Percentiles rank a stretch among this genome's conserved stretches.
These are phyloP conservation scores for Diabrotica virgifera DNA, from an alignment of 1,140 invertebrate genomes.

Conservation along the genomic window DNA sequence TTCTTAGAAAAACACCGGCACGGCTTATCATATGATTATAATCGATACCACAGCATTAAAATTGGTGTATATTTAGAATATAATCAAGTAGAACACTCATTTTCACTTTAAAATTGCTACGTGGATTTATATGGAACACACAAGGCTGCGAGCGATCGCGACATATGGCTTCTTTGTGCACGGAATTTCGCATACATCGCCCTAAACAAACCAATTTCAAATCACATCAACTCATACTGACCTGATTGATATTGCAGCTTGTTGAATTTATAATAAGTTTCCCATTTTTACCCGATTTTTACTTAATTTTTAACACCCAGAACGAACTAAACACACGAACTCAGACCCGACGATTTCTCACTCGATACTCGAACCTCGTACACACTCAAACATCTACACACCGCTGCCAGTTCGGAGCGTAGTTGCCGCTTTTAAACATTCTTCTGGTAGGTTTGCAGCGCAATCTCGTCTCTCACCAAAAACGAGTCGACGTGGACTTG, in stretches of 20 bases:
- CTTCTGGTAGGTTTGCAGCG: neutral
- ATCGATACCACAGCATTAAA: neutral
- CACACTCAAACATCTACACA: neutral
- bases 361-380: neutral
- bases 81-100: neutral
- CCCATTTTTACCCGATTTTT: conserved; percentile 10
- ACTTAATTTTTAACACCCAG: neutral
- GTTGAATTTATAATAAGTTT: conserved; percentile 3
- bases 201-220: neutral
- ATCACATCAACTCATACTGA: conserved; percentile 12
- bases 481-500: neutral
- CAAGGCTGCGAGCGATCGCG: conserved; percentile 21
- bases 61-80: neutral
- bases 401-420: neutral
- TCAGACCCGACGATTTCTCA: conserved; percentile 19
- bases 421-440: neutral
- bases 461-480: neutral
- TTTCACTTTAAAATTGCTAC: neutral
- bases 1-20: conserved; percentile 37
- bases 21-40: conserved; percentile 4
- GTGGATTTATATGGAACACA: conserved; percentile 15
- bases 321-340: conserved; percentile 11
- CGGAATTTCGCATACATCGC: neutral
- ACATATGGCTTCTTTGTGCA: conserved; percentile 30
- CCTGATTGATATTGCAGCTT: conserved; percentile 4